These are phyloP conservation scores for Riptortus pedestris DNA, from an alignment of 1,140 invertebrate genomes.

Conservation along the genomic window DNA sequence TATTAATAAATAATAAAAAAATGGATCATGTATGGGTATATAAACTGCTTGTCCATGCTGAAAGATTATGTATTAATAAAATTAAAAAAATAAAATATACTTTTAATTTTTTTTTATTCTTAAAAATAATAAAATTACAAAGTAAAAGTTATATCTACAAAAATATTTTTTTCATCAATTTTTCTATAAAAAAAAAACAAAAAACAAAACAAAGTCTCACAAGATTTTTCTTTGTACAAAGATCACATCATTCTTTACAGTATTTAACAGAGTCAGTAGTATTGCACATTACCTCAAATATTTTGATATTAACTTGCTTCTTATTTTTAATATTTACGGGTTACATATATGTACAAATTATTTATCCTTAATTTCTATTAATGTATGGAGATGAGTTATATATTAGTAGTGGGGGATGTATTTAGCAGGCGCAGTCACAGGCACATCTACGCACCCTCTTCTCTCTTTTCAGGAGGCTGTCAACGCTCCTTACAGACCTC, in stretches of 20 bases:
- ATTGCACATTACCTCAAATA: background rate
- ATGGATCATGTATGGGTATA: no score
- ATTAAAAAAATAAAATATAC: no score
- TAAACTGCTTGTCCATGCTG: no score
- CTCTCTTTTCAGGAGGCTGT: conserved; percentile 31
- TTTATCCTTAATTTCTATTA: background rate
- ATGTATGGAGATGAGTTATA: background rate
- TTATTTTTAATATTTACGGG: background rate
- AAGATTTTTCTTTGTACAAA: conserved; percentile 5
- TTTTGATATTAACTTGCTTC: conserved; percentile 10
- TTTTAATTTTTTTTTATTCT: background rate
- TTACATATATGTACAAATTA: conserved; percentile 5
- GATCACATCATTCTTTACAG: background rate
- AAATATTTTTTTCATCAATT: conserved; percentile 8
- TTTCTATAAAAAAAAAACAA: background rate
- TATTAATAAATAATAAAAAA: no score
- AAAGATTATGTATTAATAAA: no score
- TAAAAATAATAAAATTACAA: conserved; percentile 9
- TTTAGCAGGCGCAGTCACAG: conserved; percentile 33
- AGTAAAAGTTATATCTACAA: background rate
- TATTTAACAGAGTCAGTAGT: no score
- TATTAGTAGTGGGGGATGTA: background rate
- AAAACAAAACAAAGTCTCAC: background rate
- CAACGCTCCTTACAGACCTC: conserved; percentile 31
- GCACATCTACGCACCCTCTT: conserved; percentile 33